Conservation (phyloP, 2,888 invertebrate species). For the Perdita meconis region DNA sequence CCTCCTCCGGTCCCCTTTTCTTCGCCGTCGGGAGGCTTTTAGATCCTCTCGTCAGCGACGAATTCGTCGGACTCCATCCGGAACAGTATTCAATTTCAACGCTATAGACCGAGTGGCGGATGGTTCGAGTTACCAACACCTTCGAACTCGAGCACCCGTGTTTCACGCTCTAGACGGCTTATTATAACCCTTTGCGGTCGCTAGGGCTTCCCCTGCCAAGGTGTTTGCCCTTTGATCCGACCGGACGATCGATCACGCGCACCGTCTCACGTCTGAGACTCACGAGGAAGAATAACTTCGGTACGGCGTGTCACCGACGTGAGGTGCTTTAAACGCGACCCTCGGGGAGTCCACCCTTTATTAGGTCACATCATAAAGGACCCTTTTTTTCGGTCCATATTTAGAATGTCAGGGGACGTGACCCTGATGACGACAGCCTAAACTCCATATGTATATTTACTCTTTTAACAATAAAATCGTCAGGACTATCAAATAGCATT, state of each 20-base stretch:
- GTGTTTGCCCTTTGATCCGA: constrained; percentile 56
- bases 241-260: constrained; percentile 56
- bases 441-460: too few relatives aligned
- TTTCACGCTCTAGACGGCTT: constrained; percentile 56
- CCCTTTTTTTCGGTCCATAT: constrained; percentile 4
- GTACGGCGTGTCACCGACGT: constrained; percentile 49
- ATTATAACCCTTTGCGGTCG: constrained; percentile 70
- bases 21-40: not conserved
- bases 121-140: constrained; percentile 37
- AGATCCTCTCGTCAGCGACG: constrained; percentile 20
- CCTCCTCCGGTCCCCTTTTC: constrained; percentile 1
- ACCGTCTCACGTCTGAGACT: constrained; percentile 25
- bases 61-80: constrained; percentile 33
- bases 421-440: too few relatives aligned
- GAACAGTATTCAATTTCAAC: constrained; percentile 57
- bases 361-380: constrained; percentile 17
- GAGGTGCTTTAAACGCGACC: constrained; percentile 57
- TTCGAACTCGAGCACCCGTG: constrained; percentile 28
- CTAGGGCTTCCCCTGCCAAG: constrained; percentile 52
- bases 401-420: too few relatives aligned
- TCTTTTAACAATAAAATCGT: too few relatives aligned
- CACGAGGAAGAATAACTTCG: constrained; percentile 23
- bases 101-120: constrained; percentile 22
- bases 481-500: too few relatives aligned
- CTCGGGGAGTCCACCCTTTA: constrained; percentile 47